Evolutionary conservation across 1,140 invertebrate genomes (phyloP), one percentile per base, ranked within the genome.

Genomic region (Bemisia tabaci): DNA sequence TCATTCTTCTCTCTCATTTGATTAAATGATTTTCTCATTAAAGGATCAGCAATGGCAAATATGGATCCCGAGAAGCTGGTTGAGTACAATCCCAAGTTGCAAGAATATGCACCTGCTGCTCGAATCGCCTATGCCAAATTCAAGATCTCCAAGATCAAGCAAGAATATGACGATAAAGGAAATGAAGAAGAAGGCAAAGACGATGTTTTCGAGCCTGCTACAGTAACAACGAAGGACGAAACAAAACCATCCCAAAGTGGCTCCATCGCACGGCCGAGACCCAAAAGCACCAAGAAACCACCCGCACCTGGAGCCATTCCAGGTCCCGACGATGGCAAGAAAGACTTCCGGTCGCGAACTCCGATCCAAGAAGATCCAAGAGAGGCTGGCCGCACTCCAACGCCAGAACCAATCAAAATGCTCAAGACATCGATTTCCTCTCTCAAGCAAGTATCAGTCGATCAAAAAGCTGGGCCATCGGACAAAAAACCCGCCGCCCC

Each of bases 41-140:
- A 84, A 2, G 78, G 84, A 67, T 80, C 81, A 0, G 77, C 77
- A 17, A 72, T 85, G 21, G 79, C 76, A 0, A 79, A 82, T 0
- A 81, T 89, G 69, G 86, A 90, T 76, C 83, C 86, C 0, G 80
- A 87, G 27, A 84, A 85, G 71, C 72, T 89, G 25, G 75, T 90
- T 68, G 87, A 90, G 73, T 92, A 87, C 74, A 92, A 92, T 81
- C 90, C 90, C 0, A 88, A 87, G 73, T 75, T 92, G 48, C 83
- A 84, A 5, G 83, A 83, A 9, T 84, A 91, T 0, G 83, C 88
- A 0, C 85, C 87, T 2, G 84, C 84, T 0, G 89, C 89, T 0
- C 80, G 89, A 71, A 82, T 91, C 22, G 90, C 90, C 1, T 92
- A 92, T 71, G 89, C 89, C 26, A 92, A 91, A 75, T 92, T 92